Conservation (phyloP, 2,797 vertebrate species). For the Sebastiscus tertius region DNA sequence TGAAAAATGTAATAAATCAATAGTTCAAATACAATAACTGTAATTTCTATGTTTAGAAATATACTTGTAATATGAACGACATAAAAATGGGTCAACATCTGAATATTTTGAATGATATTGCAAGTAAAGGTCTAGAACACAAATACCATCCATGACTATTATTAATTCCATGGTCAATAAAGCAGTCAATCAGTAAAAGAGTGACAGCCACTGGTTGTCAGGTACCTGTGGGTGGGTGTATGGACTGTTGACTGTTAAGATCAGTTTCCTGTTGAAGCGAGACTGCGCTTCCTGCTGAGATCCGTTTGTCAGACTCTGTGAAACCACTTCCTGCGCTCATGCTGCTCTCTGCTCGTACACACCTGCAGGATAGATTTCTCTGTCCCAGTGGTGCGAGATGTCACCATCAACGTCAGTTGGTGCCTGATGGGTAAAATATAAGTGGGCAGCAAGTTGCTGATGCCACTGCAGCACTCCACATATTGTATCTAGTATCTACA, state of each 20-base stretch:
- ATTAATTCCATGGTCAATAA: neutral
- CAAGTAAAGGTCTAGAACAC: neutral
- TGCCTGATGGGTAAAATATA: neutral
- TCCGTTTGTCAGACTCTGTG: conserved; percentile 36
- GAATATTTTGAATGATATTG: neutral
- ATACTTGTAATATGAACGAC: neutral
- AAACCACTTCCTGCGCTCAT: conserved; percentile 82
- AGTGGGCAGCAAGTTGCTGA: neutral
- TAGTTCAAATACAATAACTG: neutral
- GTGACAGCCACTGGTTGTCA: neutral
- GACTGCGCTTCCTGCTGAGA: conserved; percentile 68
- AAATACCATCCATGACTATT: neutral
- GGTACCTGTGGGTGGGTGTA: conserved; percentile 36
- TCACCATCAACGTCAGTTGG: neutral
- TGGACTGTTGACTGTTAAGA: conserved; percentile 69
- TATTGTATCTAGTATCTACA: neutral
- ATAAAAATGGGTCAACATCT: neutral
- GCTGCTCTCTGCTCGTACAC: conserved; percentile 36
- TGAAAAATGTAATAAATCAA: neutral
- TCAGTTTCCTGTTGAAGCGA: conserved; percentile 75
- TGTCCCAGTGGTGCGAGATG: neutral
- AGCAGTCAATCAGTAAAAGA: neutral
- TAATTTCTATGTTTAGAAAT: neutral
- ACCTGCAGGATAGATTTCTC: conserved; percentile 57
- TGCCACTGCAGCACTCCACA: neutral